A percentile compares a stretch with the other conserved stretches of the same genome.
These are phyloP conservation scores for Athripsodes cinereus DNA, from an alignment of 2,888 invertebrate species.

Conservation along the genomic window DNA sequence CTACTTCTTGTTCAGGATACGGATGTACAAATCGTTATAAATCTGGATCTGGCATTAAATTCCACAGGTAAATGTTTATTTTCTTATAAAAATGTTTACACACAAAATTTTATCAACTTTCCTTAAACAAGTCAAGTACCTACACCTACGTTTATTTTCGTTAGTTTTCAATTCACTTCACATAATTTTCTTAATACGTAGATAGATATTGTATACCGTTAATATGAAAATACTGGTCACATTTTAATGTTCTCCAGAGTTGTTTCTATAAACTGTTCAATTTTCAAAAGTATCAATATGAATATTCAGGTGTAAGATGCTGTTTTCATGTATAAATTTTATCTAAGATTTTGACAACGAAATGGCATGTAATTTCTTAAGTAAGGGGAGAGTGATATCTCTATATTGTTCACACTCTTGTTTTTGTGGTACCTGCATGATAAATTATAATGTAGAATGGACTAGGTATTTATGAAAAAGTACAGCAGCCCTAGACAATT, in stretches of 20 bases:
- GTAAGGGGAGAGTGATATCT: background rate
- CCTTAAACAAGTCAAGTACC: background rate
- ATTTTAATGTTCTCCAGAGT: background rate
- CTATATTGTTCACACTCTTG: background rate
- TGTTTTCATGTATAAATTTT: no score
- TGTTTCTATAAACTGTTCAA: background rate
- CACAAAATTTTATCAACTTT: background rate
- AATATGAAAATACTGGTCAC: no score
- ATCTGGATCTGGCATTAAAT: background rate
- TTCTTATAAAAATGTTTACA: background rate
- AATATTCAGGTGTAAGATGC: background rate
- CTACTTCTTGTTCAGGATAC: background rate
- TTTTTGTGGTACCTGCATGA: background rate
- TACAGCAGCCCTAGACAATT: no score
- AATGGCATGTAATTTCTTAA: background rate
- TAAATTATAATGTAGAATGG: background rate
- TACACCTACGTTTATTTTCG: no score
- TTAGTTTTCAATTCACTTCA: no score
- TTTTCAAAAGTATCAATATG: background rate
- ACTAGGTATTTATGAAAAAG: no score
- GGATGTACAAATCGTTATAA: background rate
- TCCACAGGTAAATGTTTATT: background rate
- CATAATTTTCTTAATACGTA: no score
- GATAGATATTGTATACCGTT: no score
- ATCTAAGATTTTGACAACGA: background rate